A percentile compares a stretch with the other conserved stretches of the same genome.
phyloP scores from a whole-genome alignment of 2,888 invertebrate genomes.

The Ganaspis brasiliensis region DNA sequence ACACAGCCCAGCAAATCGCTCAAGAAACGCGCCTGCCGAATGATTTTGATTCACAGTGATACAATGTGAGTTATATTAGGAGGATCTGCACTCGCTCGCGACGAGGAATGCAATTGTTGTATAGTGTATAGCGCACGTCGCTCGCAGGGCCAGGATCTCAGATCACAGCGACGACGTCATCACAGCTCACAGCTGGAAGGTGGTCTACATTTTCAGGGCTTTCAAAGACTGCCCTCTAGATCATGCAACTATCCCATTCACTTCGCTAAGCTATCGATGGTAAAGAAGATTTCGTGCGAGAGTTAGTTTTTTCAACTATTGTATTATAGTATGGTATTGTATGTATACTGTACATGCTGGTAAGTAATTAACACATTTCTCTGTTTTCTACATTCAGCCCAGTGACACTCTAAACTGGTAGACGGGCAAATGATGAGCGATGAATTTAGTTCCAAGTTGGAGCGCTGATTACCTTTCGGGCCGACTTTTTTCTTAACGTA shows the following conservation, averaged over 20 bases:
- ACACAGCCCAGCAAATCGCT: not conserved
- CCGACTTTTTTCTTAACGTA: too few relatives aligned
- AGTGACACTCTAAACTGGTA: too few relatives aligned
- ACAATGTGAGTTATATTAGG: constrained; percentile 15
- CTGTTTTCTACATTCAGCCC: too few relatives aligned
- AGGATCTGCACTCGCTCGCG: constrained; percentile 17
- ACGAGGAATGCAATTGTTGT: constrained; percentile 27
- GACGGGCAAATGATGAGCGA: too few relatives aligned
- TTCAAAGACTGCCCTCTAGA: constrained; percentile 13
- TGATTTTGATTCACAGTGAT: constrained; percentile 35
- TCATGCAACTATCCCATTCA: not conserved
- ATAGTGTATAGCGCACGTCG: constrained; percentile 27
- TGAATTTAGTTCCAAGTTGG: too few relatives aligned
- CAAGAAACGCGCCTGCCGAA: not conserved
- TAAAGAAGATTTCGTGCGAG: not conserved
- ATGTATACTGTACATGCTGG: too few relatives aligned
- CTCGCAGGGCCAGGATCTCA: constrained; percentile 14
- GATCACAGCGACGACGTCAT: constrained; percentile 24
- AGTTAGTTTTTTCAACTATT: not conserved
- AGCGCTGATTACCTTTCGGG: too few relatives aligned
- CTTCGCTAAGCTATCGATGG: not conserved
- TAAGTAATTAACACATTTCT: too few relatives aligned
- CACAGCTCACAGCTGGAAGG: constrained; percentile 5
- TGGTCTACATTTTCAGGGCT: constrained; percentile 16
- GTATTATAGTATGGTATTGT: not conserved